phyloP scores from a whole-genome alignment of 2,113 vertebrate species.

The Archilochus colubris region DNA sequence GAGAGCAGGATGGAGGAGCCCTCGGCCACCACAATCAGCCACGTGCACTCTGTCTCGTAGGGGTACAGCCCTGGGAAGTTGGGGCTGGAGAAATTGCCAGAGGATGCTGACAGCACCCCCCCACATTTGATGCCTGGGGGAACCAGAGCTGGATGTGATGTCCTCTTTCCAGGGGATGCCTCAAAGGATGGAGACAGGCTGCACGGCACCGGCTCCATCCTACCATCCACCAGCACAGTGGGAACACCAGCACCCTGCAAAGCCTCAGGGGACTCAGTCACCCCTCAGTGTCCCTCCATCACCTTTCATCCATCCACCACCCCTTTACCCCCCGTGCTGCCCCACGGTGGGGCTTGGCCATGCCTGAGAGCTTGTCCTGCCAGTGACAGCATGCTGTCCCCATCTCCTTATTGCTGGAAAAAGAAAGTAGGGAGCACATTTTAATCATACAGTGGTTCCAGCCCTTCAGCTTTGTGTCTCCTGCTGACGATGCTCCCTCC shows the following conservation, averaged over 20 bases:
- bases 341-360: rapidly evolving
- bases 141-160: neutral
- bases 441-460: neutral
- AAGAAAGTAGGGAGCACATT: neutral
- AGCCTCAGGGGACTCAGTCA: neutral
- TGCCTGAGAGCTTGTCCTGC: neutral
- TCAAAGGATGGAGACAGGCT: neutral
- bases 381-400: rapidly evolving
- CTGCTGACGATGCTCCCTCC: neutral
- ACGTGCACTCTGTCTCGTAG: conserved; percentile 88
- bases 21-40: conserved; percentile 95
- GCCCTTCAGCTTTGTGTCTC: neutral
- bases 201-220: neutral
- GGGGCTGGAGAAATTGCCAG: conserved; percentile 92
- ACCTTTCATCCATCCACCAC: neutral
- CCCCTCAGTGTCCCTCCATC: rapidly evolving
- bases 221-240: neutral
- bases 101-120: conserved; percentile 89
- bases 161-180: neutral
- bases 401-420: neutral
- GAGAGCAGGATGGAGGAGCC: conserved; percentile 92
- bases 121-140: conserved; percentile 93
- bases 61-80: conserved; percentile 94
- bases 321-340: neutral
- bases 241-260: neutral